Evolutionary conservation across 2,797 vertebrate genomes (phyloP), one percentile per base, ranked within the genome.

Genomic region (Apodemus agrarius): DNA sequence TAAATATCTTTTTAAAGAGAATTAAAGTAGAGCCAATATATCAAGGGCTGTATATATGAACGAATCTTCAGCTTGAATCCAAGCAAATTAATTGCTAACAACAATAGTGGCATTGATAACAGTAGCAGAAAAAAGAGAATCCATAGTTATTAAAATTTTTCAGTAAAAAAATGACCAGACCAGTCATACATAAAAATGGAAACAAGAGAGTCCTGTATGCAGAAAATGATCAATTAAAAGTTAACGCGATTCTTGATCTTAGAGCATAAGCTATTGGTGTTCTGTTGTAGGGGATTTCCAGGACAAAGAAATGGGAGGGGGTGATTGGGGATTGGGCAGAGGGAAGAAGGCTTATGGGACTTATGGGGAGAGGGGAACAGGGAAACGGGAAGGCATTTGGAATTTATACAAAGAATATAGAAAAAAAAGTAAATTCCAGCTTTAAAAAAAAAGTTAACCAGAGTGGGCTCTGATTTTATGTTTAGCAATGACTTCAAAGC

Each of bases 201-300:
- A 57, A 75, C 21, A 49, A 69, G 59, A 91, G n/a, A 91, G 5
- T 31, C 21, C 34, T 61, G 14, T 59, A 14, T 21, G 46, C 10
- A 87, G 40, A 67, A 82, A 83, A 91, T n/a, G 31, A 59, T 16
- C 37, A 37, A 31, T 78, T 81, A 88, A 91, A 83, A 96, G 6
- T 46, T 63, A 84, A 46, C 61, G n/a, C n/a, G n/a, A n/a, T n/a
- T n/a, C n/a, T n/a, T n/a, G n/a, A n/a, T n/a, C n/a, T n/a, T n/a
- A n/a, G n/a, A n/a, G n/a, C n/a, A n/a, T n/a, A n/a, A n/a, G n/a
- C n/a, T n/a, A n/a, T n/a, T n/a, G n/a, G n/a, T n/a, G n/a, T n/a
- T n/a, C n/a, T n/a, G n/a, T n/a, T n/a, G n/a, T n/a, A n/a, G n/a
- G n/a, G n/a, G n/a, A n/a, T n/a, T n/a, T n/a, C n/a, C n/a, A n/a